Base-by-base conservation (phyloP, 53 echinoderm and acorn worm genomes). In the Holothuria leucospilota region DNA sequence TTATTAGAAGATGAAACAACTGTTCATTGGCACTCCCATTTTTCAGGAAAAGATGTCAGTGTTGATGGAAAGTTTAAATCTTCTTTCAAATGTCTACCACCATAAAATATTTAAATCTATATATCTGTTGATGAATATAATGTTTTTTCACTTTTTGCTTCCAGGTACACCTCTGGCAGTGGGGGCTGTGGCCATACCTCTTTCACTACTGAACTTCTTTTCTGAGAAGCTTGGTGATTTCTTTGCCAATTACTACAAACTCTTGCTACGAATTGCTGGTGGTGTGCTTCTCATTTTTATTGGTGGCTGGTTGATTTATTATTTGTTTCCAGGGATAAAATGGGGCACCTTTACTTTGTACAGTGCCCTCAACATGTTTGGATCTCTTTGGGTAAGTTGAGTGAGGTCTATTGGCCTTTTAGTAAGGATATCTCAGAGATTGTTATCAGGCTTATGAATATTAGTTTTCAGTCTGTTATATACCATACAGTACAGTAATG, bases 141-240 rank as follows among this genome's bases (percentile, higher is more conserved):
- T 67, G 67, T 46, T 26, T 67, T 13, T 30, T 67, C 27, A 67
- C 14, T 13, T 67, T 67, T 67, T 27, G 30, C 23, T 1, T 82
- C 14, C 65, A 82, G 88, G 95, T 39, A 96, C 96, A 28, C 96
- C 96, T 39, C 82, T 96, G 69, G 85, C 91, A 0, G 96, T 96
- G 0, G 96, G 96, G 0, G 92, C 95, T 38, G 86, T 95, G 51
- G 87, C 93, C 34, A 95, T 94, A 66, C 97, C 95, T 24, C 62
- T 96, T 26, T 91, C 93, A 71, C 51, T 96, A 30, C 84, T 96
- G 24, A 95, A 96, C 71, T 96, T 91, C 63, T 88, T 93, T 24
- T 96, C 96, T n/a, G 96, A 96, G 85, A 73, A 91, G 81, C 85
- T 96, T 2, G 96, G 95, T 2, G 81, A 88, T 27, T 59, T 95